These are phyloP conservation scores for Brenthis ino DNA, from an alignment of 2,888 invertebrate genomes.

Conservation along the genomic window DNA sequence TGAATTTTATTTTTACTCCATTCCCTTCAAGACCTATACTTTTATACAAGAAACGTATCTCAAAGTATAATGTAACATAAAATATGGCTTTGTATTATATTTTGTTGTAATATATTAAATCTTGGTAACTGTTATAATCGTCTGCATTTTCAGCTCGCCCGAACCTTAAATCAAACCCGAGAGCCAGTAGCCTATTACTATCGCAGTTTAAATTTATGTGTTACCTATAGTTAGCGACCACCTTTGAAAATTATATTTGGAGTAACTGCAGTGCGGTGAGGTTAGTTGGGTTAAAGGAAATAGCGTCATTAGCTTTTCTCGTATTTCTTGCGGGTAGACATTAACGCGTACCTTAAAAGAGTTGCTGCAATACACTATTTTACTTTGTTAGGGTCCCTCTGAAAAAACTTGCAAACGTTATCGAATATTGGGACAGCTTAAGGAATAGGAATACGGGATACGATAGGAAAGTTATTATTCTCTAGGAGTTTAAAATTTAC, in stretches of 20 bases:
- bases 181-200: slow-evolving; percentile 66
- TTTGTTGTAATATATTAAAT: slow-evolving; percentile 19
- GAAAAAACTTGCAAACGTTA: not conserved
- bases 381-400: slow-evolving; percentile 38
- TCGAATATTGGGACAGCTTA: not conserved
- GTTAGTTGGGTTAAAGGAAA: slow-evolving; percentile 61
- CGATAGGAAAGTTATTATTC: not conserved
- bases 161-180: slow-evolving; percentile 65
- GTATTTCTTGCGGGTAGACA: slow-evolving; percentile 70
- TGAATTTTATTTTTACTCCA: no score
- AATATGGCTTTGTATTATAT: not conserved
- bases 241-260: slow-evolving; percentile 75
- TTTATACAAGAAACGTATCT: not conserved
- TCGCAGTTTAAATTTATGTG: slow-evolving; percentile 74
- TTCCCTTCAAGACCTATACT: no score
- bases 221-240: slow-evolving; percentile 70
- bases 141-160: slow-evolving; percentile 55
- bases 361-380: slow-evolving; percentile 46
- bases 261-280: slow-evolving; percentile 68
- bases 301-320: slow-evolving; percentile 76
- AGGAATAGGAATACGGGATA: not conserved
- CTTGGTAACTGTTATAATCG: slow-evolving; percentile 43
- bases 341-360: slow-evolving; percentile 65
- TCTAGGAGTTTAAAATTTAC: no score
- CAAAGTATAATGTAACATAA: not conserved